Base-by-base conservation (phyloP, 2,888 invertebrate species). In the Rhogogaster chlorosoma region DNA sequence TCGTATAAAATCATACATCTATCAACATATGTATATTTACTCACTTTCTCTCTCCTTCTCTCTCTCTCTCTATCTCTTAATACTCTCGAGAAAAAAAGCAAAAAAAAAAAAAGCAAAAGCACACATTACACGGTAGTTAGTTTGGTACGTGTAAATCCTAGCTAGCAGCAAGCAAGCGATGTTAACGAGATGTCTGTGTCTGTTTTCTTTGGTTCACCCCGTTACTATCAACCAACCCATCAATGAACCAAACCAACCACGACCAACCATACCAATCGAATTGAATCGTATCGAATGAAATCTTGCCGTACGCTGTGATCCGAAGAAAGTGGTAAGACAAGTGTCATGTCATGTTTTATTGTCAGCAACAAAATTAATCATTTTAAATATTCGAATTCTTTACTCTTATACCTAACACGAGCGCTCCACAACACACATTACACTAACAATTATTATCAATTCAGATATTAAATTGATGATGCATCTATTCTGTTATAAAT, bases 201-300 rank as follows among this genome's bases (percentile, higher is more conserved):
- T 91, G 90, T 89, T 90, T 89, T 88, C 88, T 91, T 91, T 90
- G 90, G 90, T 91, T 91, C 89, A 90, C 89, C 90, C 90, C 88
- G 89, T 90, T 90, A 89, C 90, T 88, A 90, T 88, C 89, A 88
- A 87, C 83, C 87, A 86, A 86, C 84, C 85, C 85, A 88, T 87
- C 88, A 89, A 89, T 88, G 86, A 88, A 89, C 87, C 88, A 86
- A 86, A 89, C 90, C 89, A 89, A 90, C 88, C 87, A 89, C 88
- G 88, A 89, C 87, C 90, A 89, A 90, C 89, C 89, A 88, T 89
- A 86, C 89, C 88, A 89, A 88, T 89, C 88, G 88, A 88, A 83
- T 83, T 38, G 80, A 80, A 80, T 80, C 88, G 88, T 88, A 89
- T 88, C 88, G 89, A 90, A 89, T 89, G 89, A 86, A 88, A 89